Conservation (phyloP, 2,113 vertebrate genomes). For the Baryphthengus martii region DNA sequence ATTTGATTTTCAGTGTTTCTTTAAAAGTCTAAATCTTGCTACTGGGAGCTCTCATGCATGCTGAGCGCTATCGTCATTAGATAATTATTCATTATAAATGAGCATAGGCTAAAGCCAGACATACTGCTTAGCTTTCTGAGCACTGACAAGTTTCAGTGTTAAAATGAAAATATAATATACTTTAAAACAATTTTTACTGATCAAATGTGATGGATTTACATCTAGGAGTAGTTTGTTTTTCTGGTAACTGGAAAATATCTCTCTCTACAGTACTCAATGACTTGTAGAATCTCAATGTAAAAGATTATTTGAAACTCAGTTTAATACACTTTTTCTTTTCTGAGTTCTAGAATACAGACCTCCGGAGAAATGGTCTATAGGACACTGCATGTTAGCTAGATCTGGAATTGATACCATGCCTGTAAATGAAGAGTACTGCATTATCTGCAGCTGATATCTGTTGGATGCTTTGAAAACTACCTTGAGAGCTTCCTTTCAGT, state of each 20-base stretch:
- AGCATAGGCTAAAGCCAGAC: conserved; percentile 11
- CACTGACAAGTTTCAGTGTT: background rate
- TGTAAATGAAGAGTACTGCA: background rate
- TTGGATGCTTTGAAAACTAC: background rate
- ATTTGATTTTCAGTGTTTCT: conserved; percentile 50
- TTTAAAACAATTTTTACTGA: conserved; percentile 22
- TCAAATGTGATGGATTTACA: conserved; percentile 21
- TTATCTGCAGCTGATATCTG: background rate
- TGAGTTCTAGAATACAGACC: background rate
- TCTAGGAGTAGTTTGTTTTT: background rate
- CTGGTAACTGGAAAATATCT: background rate
- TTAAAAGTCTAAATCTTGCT: conserved; percentile 50
- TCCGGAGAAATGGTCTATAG: background rate
- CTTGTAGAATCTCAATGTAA: background rate
- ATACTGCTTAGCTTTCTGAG: background rate
- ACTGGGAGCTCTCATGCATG: conserved; percentile 21
- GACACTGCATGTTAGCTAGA: background rate
- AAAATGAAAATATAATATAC: conserved; percentile 17
- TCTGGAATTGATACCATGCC: background rate
- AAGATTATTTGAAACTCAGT: background rate
- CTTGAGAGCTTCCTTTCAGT: background rate
- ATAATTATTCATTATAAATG: conserved; percentile 57
- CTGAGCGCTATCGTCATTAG: conserved; percentile 35
- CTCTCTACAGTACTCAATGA: background rate
- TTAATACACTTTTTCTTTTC: background rate